Percentiles rank a stretch among this genome's conserved stretches.
Evolutionary conservation across 2,113 vertebrate genomes (phyloP).

Genomic region (Oenanthe melanoleuca): DNA sequence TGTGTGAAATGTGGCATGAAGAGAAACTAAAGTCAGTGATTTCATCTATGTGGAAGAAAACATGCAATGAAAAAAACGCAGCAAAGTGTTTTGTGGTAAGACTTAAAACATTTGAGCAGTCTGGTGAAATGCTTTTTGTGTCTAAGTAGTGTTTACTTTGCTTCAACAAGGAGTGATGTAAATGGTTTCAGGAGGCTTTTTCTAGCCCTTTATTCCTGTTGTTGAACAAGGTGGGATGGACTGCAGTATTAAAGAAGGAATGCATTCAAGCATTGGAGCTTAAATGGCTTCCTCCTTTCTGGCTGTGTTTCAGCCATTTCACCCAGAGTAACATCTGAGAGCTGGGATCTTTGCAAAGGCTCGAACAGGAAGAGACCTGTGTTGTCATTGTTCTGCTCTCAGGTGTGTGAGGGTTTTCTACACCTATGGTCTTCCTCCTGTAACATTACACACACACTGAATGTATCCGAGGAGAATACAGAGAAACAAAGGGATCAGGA

Average conservation of each 20-base stretch:
- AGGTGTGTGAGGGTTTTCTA: background rate
- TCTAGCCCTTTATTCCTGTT: background rate
- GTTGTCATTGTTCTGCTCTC: background rate
- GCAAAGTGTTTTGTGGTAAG: background rate
- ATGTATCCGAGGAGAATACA: background rate
- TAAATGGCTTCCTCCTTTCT: background rate
- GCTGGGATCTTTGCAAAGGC: background rate
- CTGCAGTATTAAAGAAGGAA: background rate
- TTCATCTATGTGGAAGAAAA: background rate
- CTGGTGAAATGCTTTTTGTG: background rate
- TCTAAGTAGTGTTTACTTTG: background rate
- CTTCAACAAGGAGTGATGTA: background rate
- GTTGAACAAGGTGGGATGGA: background rate
- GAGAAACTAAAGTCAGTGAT: background rate
- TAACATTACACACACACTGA: background rate
- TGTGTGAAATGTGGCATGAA: background rate
- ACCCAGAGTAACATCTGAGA: accelerated
- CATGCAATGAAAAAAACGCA: background rate
- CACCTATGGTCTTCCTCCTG: accelerated
- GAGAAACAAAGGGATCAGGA: background rate
- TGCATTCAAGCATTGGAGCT: background rate
- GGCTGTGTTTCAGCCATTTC: background rate
- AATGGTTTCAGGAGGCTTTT: background rate
- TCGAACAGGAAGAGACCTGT: background rate
- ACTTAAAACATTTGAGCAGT: background rate